Conservation (phyloP, 2,113 vertebrate species). For the Anoura caudifer region DNA sequence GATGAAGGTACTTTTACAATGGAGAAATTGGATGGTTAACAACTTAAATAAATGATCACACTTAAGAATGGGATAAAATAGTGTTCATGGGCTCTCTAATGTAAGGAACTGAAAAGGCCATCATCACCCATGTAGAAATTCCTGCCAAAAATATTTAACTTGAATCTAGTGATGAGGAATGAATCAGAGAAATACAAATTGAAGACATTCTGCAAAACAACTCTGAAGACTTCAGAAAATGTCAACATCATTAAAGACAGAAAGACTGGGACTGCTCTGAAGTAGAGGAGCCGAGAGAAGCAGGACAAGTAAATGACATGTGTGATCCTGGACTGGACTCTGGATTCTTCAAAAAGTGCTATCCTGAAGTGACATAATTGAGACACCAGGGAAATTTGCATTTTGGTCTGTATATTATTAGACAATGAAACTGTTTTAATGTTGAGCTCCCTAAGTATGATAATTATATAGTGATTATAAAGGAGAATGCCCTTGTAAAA, state of each 20-base stretch:
- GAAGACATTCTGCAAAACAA: neutral
- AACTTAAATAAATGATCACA: neutral
- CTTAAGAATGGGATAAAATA: neutral
- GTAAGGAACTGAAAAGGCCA: neutral
- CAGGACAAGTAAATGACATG: neutral
- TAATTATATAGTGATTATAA: neutral
- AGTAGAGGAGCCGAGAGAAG: neutral
- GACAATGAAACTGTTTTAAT: neutral
- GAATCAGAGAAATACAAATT: slow-evolving; percentile 12
- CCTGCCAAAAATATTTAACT: neutral
- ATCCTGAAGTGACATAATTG: neutral
- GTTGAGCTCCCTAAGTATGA: neutral
- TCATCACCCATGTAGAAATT: neutral
- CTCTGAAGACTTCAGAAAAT: neutral
- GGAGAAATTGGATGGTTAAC: neutral
- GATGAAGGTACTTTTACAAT: neutral
- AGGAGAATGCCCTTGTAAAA: neutral
- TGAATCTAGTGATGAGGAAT: neutral
- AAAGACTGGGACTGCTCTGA: neutral
- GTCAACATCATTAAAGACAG: neutral
- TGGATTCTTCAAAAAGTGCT: neutral
- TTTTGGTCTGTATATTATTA: neutral
- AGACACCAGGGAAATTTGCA: neutral
- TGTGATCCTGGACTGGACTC: neutral
- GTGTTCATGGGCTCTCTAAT: neutral